These are phyloP conservation scores for Elgaria multicarinata DNA, from an alignment of 2,113 vertebrate species.

Conservation along the genomic window DNA sequence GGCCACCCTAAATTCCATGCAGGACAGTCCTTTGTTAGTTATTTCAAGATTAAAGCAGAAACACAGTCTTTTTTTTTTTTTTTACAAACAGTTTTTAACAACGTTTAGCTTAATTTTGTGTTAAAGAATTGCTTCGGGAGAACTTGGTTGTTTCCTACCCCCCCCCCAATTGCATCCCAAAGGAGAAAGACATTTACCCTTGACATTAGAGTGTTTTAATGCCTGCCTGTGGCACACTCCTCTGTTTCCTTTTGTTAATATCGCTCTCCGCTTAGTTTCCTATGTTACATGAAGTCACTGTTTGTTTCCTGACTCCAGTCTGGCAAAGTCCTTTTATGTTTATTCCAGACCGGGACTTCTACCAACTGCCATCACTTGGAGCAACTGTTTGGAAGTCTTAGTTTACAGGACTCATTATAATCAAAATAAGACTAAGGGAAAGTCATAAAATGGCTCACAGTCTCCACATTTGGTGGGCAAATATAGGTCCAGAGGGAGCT, in stretches of 20 bases:
- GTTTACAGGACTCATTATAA: constrained; percentile 38
- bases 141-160: not conserved
- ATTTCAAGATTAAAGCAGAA: not conserved
- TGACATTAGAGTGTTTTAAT: not conserved
- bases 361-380: constrained; percentile 3
- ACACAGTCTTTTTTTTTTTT: not conserved
- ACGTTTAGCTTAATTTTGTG: not conserved
- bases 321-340: constrained; percentile 21
- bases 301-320: constrained; percentile 20
- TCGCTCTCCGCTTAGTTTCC: not conserved
- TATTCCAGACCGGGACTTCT: constrained; percentile 10
- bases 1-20: not conserved
- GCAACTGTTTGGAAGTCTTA: constrained; percentile 31
- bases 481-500: constrained; percentile 27
- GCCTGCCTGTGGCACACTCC: not conserved
- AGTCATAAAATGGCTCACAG: constrained; percentile 24
- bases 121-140: not conserved
- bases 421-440: constrained; percentile 36
- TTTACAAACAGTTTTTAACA: not conserved
- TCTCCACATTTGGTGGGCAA: constrained; percentile 27
- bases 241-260: constrained; percentile 3
- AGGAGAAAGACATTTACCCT: not conserved
- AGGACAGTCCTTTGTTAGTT: not conserved
- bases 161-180: not conserved
- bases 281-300: constrained; percentile 17